These are phyloP conservation scores for Cheumatopsyche charites DNA, from an alignment of 1,140 invertebrate genomes.

Conservation along the genomic window DNA sequence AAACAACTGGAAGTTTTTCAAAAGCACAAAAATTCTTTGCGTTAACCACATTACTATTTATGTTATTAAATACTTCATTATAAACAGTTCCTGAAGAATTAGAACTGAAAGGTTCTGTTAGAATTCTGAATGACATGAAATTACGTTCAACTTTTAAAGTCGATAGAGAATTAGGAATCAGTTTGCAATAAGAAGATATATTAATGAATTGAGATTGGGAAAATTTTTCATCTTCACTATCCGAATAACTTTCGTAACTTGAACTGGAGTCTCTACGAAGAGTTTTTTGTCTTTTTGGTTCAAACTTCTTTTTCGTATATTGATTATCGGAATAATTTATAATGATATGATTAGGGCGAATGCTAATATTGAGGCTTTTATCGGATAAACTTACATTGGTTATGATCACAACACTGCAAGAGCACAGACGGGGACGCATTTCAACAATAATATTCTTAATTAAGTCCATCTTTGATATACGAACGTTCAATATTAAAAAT, in stretches of 20 bases:
- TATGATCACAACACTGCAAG: slow-evolving; percentile 62
- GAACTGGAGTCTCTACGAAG: slow-evolving; percentile 45
- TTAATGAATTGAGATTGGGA: slow-evolving; percentile 54
- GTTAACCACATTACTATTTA: background rate
- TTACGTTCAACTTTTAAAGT: slow-evolving; percentile 58
- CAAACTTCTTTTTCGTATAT: slow-evolving; percentile 49
- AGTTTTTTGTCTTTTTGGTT: slow-evolving; percentile 50
- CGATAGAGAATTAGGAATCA: slow-evolving; percentile 60
- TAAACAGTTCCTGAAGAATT: slow-evolving; percentile 58
- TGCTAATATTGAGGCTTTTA: slow-evolving; percentile 59
- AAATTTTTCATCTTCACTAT: slow-evolving; percentile 42
- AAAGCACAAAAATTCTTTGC: background rate
- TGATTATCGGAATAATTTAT: slow-evolving; percentile 55
- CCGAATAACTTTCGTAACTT: slow-evolving; percentile 45
- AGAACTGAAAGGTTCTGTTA: slow-evolving; percentile 56
- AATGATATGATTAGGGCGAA: slow-evolving; percentile 57
- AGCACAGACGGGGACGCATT: slow-evolving; percentile 60
- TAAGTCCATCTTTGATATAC: slow-evolving; percentile 37
- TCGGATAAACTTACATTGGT: slow-evolving; percentile 56
- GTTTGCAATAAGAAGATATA: slow-evolving; percentile 56
- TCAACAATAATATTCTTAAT: slow-evolving; percentile 60
- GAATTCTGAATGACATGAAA: slow-evolving; percentile 58
- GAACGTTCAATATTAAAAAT: slow-evolving; percentile 12
- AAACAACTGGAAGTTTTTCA: slow-evolving; percentile 50
- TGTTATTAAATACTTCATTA: slow-evolving; percentile 56